Evolutionary conservation across 2,113 vertebrate species (phyloP), one percentile per base, ranked within the genome.

Genomic region (Centrocercus urophasianus): DNA sequence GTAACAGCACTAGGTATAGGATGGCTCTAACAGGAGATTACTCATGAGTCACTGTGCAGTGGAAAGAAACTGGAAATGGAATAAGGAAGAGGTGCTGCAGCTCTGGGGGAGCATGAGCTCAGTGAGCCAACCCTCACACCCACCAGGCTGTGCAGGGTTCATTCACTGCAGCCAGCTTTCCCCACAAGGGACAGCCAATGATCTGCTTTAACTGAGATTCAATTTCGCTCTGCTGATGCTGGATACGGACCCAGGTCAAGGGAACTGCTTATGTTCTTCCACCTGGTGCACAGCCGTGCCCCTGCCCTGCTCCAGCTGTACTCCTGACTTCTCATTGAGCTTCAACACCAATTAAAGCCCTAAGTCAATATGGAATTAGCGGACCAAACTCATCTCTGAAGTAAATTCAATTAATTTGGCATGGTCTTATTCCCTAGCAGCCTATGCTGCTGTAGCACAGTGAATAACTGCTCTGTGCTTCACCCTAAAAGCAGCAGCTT

Each of bases 381-480:
- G 56, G 70, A 75, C 69, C 90, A 72, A 94, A 73, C 76, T 88
- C 91, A 94, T 84, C 73, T 84, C 65, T 61, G 85, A 80, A 83
- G 79, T 94, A 93, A 54, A 95, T 86, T 94, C 85, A 95, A 96
- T 96, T 95, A 94, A 81, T 93, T 65, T 90, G 63, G 85, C 90
- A 24, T 0, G 0, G 83, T 73, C 40, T 86, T 72, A 52, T 20
- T 86, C 45, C 88, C 73, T 73, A 69, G 80, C 65, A 91, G 89
- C 34, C 91, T 6, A 14, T 5, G 4, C 0, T 24, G 74, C 81
- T 42, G 78, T 0, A 45, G 50, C 42, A 60, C n/a, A 65, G 83
- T 6, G 57, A 93, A 12, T 2, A 73, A 40, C 30, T 8, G 19
- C 0, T 10, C 7, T 1, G 0, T 38, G 75, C 34, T 60, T 32